Conservation (phyloP, 1,140 invertebrate species). For the Lordiphosa collinella region DNA sequence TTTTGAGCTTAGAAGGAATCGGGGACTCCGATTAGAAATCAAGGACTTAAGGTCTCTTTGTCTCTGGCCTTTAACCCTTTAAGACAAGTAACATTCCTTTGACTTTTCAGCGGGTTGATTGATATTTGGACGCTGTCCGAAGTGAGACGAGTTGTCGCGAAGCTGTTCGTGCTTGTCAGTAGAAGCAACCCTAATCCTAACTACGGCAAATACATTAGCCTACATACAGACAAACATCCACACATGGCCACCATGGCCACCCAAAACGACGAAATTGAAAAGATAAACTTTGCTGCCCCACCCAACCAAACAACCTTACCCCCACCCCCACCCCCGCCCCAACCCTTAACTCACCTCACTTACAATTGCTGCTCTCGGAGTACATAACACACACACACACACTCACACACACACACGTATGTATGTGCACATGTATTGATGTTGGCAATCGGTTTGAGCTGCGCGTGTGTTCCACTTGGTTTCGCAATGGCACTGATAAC, state of each 20-base stretch:
- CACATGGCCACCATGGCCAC: slow-evolving; percentile 30
- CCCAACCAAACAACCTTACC: slow-evolving; percentile 8
- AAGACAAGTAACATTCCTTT: too few species aligned
- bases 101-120: too few species aligned
- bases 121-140: too few species aligned
- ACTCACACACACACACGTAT: background rate
- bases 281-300: slow-evolving; percentile 69
- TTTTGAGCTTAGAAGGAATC: too few species aligned
- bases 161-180: background rate
- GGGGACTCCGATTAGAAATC: too few species aligned
- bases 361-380: background rate
- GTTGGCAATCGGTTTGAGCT: slow-evolving; percentile 65
- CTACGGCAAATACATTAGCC: slow-evolving; percentile 43
- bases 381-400: slow-evolving; percentile 11
- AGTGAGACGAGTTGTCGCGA: too few species aligned
- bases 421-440: slow-evolving; percentile 39
- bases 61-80: too few species aligned
- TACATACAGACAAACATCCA: slow-evolving; percentile 18
- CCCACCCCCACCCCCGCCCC: slow-evolving; percentile 10
- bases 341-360: slow-evolving; percentile 6
- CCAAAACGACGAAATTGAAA: slow-evolving; percentile 62
- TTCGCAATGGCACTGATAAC: slow-evolving; percentile 68
- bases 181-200: slow-evolving; percentile 66
- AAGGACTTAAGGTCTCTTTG: too few species aligned
- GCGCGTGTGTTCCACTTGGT: slow-evolving; percentile 59